Base-by-base conservation (phyloP, 64 coral and sea anemone genomes). In the Pachyseris speciosa region DNA sequence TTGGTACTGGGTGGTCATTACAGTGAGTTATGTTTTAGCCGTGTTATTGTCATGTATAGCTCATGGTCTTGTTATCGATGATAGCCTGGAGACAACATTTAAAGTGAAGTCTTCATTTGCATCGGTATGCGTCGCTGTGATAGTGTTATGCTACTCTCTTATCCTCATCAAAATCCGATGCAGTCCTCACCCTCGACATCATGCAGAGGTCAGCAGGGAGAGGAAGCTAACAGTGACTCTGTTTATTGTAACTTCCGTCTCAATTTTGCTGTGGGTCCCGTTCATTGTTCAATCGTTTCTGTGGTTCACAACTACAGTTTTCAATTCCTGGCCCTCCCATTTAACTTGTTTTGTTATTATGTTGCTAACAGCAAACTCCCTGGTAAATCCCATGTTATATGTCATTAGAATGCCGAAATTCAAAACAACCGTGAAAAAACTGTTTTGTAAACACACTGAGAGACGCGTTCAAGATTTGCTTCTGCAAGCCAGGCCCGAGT, bases 331-430 rank as follows among this genome's bases (percentile, higher is more conserved):
- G 33, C 67, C 74, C 6, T 78, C 74, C 16, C 42, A 50, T 40
- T 51, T 78, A 78, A 78, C 74, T 28, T 78, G 74, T 9, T 51
- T 50, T 22, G 33, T 50, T 37, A 57, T 76, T 19, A 20, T 41
- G 12, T 71, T 71, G 22, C 7, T 71, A 7, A 34, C 17, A 22
- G 2, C 7, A 0, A 71, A 71, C 15, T 71, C 67, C 8, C 19
- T 71, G 7, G 67, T 71, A 5, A 71, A 71, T 16, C 34, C 67
- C 17, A 17, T 71, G 22, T 19, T 71, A 30, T 71, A 71, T 22
- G 67, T 8, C 16, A 40, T 71, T 38, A 71, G 37, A 71, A 71
- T 71, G 7, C 31, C 32, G 0, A 13, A 71, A 40, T 41, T 71
- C 0, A 71, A 39, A 17, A 71, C 12, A 20, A 6, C 37, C 5